Base-by-base conservation (phyloP, 2,113 vertebrate genomes). In the Etia nguti region DNA sequence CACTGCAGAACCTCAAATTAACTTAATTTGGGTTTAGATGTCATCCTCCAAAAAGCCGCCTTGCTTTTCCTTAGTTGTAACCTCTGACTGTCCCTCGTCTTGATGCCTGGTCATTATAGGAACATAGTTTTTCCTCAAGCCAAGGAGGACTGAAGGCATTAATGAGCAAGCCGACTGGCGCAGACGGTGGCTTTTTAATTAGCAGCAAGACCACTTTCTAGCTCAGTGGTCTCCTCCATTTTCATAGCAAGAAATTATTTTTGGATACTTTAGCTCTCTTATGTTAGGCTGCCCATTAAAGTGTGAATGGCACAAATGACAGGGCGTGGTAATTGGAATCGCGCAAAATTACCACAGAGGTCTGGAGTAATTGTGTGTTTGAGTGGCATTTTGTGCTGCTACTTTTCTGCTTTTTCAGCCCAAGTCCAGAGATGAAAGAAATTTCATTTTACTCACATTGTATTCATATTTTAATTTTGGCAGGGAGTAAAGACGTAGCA, bases 1-100 rank as follows among this genome's bases (percentile, higher is more conserved):
- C 38, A 43, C 91, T 75, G 36, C 79, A 84, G 84, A 94, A 92
- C 83, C 93, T 91, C 88, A 92, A 93, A 93, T 93, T 90, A 89
- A 93, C 90, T 91, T 96, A 62, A 94, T 95, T 93, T 94, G 89
- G 85, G 84, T 79, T 85, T 70, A 84, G 90, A 90, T 90, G 86
- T 92, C 91, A 90, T 88, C 84, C 82, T 85, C 36, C 56, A 80
- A 90, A 88, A 90, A 94, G 89, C 86, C 18, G n/a, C 48, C 79
- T 82, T 3, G 10, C 24, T 29, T 81, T 56, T 84, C 88, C 81
- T 83, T 26, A 38, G 84, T 62, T 65, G 75, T 80, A 77, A 88
- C 89, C 94, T 88, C 80, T 82, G 85, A 91, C 82, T 89, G 79
- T 81, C 24, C 11, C 80, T 70, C 81, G 46, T 85, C 82, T 62